Percentiles rank a stretch among this genome's conserved stretches.
phyloP scores from a whole-genome alignment of 2,113 vertebrate species.

The Microcebus jonahi region DNA sequence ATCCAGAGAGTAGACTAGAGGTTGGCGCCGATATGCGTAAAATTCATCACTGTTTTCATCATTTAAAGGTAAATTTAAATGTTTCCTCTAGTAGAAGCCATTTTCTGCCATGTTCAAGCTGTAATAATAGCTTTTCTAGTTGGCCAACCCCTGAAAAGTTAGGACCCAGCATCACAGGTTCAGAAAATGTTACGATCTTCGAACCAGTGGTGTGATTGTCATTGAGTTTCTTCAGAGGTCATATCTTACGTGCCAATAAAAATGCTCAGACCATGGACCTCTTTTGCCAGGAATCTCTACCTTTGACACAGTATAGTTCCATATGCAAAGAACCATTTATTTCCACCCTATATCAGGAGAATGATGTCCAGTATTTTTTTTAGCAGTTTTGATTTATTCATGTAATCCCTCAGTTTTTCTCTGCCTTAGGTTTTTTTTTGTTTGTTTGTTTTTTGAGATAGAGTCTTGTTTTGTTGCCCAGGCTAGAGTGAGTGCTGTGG shows the following conservation, averaged over 20 bases:
- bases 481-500: too few species aligned
- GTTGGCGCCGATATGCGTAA: constrained; percentile 95
- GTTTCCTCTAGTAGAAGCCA: not conserved
- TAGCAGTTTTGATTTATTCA: not conserved
- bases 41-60: constrained; percentile 91
- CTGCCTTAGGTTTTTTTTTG: not conserved
- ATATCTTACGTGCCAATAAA: not conserved
- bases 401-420: not conserved
- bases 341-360: not conserved
- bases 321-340: not conserved
- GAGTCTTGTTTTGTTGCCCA: too few species aligned
- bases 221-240: not conserved
- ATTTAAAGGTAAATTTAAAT: constrained; percentile 90
- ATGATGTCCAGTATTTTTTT: not conserved
- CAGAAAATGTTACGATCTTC: not conserved
- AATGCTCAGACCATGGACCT: not conserved
- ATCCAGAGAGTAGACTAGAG: constrained; percentile 89
- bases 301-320: not conserved
- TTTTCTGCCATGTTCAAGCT: constrained; percentile 7
- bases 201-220: not conserved
- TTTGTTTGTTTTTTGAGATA: too few species aligned
- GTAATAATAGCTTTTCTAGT: not conserved
- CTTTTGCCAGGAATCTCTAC: not conserved
- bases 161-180: not conserved
- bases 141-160: not conserved